phyloP scores from a whole-genome alignment of 2,113 vertebrate species.

The Dipodomys merriami region DNA sequence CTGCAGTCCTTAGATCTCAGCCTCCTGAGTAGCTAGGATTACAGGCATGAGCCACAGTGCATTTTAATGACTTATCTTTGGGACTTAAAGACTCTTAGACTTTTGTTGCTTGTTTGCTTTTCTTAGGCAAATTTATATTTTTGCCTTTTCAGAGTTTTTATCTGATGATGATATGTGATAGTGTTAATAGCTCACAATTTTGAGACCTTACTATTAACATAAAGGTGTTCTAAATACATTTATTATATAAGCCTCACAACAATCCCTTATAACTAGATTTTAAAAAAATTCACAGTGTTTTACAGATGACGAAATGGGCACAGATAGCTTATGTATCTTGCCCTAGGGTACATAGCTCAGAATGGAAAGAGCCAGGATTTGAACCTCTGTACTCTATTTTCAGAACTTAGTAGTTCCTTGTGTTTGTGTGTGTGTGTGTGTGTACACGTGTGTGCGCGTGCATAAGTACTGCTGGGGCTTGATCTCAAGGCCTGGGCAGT shows the following conservation, averaged over 20 bases:
- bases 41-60: not conserved
- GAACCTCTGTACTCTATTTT: conserved; percentile 41
- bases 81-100: not conserved
- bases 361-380: conserved; percentile 57
- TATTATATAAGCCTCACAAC: conserved; percentile 32
- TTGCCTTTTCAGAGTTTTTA: not conserved
- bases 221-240: conserved; percentile 12
- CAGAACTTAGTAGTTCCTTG: conserved; percentile 46
- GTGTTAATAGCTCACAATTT: conserved; percentile 38
- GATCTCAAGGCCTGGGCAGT: no score
- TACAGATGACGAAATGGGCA: conserved; percentile 26
- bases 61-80: conserved; percentile 51
- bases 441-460: no score
- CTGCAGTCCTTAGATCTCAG: no score
- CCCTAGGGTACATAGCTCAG: not conserved
- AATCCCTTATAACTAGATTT: not conserved
- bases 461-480: no score
- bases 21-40: no score
- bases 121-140: conserved; percentile 58
- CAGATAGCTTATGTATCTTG: conserved; percentile 52
- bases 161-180: not conserved
- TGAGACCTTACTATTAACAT: not conserved
- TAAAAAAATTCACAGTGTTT: conserved; percentile 42
- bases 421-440: no score
- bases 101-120: conserved; percentile 55